These are phyloP conservation scores for Ceratoteleas bidentatus DNA, from an alignment of 1,140 invertebrate genomes.

Conservation along the genomic window DNA sequence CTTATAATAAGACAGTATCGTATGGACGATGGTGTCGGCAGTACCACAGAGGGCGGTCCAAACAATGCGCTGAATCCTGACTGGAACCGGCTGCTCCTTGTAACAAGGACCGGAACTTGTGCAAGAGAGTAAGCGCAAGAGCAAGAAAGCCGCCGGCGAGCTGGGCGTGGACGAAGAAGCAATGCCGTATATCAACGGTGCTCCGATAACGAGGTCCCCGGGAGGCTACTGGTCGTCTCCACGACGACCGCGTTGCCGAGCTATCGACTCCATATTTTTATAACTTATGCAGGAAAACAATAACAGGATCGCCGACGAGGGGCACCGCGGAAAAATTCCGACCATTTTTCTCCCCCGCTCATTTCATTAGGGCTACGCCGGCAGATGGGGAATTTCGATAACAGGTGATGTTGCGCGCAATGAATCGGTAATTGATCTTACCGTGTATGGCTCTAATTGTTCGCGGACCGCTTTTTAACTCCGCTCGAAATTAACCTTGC, in stretches of 20 bases:
- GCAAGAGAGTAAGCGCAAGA: constrained; percentile 59
- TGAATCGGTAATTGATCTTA: constrained; percentile 43
- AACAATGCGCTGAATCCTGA: constrained; percentile 69
- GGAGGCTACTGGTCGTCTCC: constrained; percentile 67
- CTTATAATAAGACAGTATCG: constrained; percentile 71
- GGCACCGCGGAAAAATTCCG: constrained; percentile 29
- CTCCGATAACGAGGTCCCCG: constrained; percentile 76
- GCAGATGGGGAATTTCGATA: constrained; percentile 49
- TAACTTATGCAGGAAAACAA: constrained; percentile 61
- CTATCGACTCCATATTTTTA: constrained; percentile 61
- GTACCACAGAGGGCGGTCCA: constrained; percentile 68
- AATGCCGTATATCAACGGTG: constrained; percentile 72
- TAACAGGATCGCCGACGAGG: constrained; percentile 36
- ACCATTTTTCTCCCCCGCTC: constrained; percentile 24
- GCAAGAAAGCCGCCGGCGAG: constrained; percentile 65
- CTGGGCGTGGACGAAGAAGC: constrained; percentile 75
- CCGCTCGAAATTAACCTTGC: no score
- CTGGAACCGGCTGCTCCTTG: constrained; percentile 67
- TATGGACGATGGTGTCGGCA: constrained; percentile 66
- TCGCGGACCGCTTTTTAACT: constrained; percentile 8
- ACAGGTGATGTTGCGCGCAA: constrained; percentile 40
- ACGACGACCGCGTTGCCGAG: constrained; percentile 45
- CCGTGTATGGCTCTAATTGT: constrained; percentile 26
- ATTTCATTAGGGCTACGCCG: constrained; percentile 31
- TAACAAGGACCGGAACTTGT: constrained; percentile 70